Base-by-base conservation (phyloP, 2,888 invertebrate genomes). In the Ormyrus nitidulus region DNA sequence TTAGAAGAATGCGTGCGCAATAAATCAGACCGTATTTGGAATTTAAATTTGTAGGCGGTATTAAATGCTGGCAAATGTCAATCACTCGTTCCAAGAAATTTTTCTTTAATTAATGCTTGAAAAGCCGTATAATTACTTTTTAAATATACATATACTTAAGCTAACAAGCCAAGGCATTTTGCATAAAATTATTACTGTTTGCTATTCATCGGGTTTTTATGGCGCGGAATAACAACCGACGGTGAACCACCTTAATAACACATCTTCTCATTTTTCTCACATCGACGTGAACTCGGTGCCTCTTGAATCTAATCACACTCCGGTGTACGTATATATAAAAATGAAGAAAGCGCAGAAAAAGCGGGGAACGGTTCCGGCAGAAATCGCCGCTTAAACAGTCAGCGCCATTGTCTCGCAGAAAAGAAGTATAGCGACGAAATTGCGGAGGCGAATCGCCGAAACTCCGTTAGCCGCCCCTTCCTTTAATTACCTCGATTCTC, bases 51-150 rank as follows among this genome's bases (percentile, higher is more conserved):
- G 54, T 44, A 44, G 46, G 46, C 44, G 54, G 34, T 19, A 34
- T 34, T 34, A 34, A 59, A 48, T 59, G 48, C 56, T 9, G 13
- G 66, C 49, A 53, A 3, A 51, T 72, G 71, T 66, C 77, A 77
- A 72, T 77, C 70, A 72, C 48, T 51, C 11, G n/a, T 34, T 54
- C 58, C 56, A 59, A 66, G 49, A 77, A 71, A 53, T 10, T 48
- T 72, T 61, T 59, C 46, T 46, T 65, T 65, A 72, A 59, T 54
- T 59, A 72, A 65, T 46, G 6, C 48, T n/a, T 48, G 13, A 61
- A 11, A 58, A 61, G 54, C 71, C 54, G 11, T 34, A 61, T 68
- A 66, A 78, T 78, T 73, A 78, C 2, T 6, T 9, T 48, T 61
- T 13, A 49, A 69, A 70, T 62, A 77, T 48, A 34, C 11, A 3